Conservation (phyloP, 2,797 vertebrate species). For the Remorina albescens region DNA sequence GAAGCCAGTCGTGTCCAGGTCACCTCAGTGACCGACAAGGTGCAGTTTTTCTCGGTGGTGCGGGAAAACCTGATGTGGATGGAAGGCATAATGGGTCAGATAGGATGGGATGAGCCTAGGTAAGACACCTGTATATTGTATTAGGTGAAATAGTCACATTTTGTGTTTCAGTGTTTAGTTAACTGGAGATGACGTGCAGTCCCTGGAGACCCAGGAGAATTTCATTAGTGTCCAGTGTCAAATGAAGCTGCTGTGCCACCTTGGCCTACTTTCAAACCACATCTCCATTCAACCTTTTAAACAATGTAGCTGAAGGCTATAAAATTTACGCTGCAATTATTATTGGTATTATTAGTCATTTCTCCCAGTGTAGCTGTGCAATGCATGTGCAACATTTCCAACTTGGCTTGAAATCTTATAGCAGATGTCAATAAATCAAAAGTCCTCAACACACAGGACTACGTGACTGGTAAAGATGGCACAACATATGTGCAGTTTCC, state of each 20-base stretch:
- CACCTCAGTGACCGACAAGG: constrained; percentile 91
- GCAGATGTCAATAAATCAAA: constrained; percentile 17
- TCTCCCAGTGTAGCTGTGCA: constrained; percentile 3
- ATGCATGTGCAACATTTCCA: neutral
- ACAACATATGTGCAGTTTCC: neutral
- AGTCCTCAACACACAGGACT: neutral
- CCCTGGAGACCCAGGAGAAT: constrained; percentile 32
- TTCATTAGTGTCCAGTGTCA: constrained; percentile 35
- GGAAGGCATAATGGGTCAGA: constrained; percentile 93
- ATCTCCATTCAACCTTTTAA: constrained; percentile 25
- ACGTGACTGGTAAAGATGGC: neutral
- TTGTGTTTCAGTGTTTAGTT: constrained; percentile 22
- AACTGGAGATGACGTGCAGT: too few species aligned
- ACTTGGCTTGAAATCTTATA: neutral
- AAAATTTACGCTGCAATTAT: constrained; percentile 32
- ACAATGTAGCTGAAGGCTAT: constrained; percentile 5
- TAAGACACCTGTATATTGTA: constrained; percentile 55
- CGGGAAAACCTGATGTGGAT: constrained; percentile 96
- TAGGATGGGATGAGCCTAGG: constrained; percentile 91
- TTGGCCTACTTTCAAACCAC: constrained; percentile 54
- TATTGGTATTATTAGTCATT: constrained; percentile 29
- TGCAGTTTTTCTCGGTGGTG: constrained; percentile 94
- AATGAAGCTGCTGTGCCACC: constrained; percentile 45
- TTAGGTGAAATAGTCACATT: constrained; percentile 11
- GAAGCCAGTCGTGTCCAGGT: constrained; percentile 90